phyloP scores from a whole-genome alignment of 2,797 vertebrate genomes.

The Graptemys geographica region DNA sequence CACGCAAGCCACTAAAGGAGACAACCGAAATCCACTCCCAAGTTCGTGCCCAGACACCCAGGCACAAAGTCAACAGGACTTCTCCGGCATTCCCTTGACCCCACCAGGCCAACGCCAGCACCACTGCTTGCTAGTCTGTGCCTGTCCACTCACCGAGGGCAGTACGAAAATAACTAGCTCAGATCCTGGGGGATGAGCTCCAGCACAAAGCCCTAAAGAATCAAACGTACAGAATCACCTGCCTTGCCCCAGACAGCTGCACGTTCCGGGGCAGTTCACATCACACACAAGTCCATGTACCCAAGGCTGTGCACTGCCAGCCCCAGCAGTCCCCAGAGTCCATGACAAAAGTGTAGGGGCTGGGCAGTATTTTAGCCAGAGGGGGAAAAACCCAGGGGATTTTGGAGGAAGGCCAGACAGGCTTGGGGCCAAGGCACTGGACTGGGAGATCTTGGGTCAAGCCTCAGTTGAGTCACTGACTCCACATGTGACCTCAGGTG shows the following conservation, averaged over 20 bases:
- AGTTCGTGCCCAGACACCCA: background rate
- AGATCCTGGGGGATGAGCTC: background rate
- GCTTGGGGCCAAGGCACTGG: background rate
- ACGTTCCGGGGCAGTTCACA: background rate
- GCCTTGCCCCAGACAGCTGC: background rate
- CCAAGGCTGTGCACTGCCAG: background rate
- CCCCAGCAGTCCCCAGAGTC: background rate
- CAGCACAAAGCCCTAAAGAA: background rate
- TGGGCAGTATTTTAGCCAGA: background rate
- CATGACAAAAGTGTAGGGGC: background rate
- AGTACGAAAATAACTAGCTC: background rate
- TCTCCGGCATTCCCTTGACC: background rate
- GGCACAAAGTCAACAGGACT: background rate
- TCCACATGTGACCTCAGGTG: background rate
- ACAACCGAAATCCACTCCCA: background rate
- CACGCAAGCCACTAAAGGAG: background rate
- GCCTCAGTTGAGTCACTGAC: background rate
- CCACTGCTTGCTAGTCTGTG: background rate
- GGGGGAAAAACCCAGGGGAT: background rate
- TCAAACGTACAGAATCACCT: background rate
- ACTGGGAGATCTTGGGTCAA: background rate
- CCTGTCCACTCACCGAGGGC: background rate
- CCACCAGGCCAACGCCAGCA: background rate
- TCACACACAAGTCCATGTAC: background rate
- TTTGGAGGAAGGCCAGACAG: background rate